Evolutionary conservation across 1,140 invertebrate genomes (phyloP).

Genomic region (Tetragonula clypearis): DNA sequence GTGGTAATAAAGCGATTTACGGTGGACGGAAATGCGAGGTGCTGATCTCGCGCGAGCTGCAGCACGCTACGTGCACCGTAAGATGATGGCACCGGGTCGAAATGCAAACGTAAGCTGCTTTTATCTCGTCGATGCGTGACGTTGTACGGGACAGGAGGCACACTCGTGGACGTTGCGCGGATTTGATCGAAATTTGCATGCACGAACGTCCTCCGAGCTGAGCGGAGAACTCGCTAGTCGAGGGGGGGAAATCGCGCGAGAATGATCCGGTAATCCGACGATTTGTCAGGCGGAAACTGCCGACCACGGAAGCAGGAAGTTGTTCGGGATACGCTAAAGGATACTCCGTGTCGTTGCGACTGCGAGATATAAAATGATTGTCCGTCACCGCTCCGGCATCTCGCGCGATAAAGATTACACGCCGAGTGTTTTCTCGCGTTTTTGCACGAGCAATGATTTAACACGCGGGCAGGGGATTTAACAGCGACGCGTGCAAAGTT

Average conservation of each 20-base stretch:
- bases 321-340: not conserved
- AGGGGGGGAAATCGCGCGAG: slow-evolving; percentile 8
- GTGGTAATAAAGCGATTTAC: no score
- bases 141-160: not conserved
- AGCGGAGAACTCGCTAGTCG: not conserved
- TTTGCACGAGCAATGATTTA: not conserved
- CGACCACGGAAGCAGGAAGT: not conserved
- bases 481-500: not conserved
- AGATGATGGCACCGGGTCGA: no score
- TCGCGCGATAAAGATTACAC: not conserved
- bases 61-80: no score
- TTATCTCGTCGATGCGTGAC: not conserved
- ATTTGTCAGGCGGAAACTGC: slow-evolving; percentile 5
- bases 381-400: not conserved
- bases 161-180: not conserved
- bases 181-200: slow-evolving; percentile 26
- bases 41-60: no score
- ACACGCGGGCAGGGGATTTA: not conserved
- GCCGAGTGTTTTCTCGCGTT: not conserved
- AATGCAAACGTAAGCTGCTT: not conserved
- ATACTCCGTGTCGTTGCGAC: not conserved
- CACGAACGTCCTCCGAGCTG: not conserved
- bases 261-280: slow-evolving; percentile 11
- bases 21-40: no score
- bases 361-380: not conserved